Percentiles rank a stretch among this genome's conserved stretches.
These are phyloP conservation scores for Mustela nigripes DNA, from an alignment of 2,113 vertebrate species.

Conservation along the genomic window DNA sequence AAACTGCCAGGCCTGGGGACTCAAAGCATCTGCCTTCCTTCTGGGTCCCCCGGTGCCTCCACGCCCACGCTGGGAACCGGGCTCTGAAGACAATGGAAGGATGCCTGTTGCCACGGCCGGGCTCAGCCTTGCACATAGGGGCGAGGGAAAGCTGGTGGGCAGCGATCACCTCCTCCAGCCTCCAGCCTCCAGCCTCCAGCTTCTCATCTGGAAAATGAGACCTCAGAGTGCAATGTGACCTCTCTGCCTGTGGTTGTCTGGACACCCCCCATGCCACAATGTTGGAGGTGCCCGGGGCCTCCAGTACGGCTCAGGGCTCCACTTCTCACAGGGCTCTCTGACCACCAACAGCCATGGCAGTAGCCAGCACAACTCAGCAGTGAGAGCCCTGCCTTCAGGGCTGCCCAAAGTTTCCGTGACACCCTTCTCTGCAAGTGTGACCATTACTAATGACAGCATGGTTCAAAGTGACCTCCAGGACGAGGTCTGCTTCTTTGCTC, in stretches of 20 bases:
- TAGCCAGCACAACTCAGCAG: neutral
- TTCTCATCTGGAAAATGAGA: neutral
- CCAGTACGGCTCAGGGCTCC: fast-evolving
- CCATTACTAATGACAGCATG: neutral
- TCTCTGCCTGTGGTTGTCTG: neutral
- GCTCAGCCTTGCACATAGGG: neutral
- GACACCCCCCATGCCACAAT: neutral
- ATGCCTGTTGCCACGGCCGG: neutral
- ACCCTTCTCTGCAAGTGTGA: neutral
- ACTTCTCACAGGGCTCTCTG: neutral
- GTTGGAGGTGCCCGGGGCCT: neutral
- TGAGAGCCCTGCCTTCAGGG: neutral
- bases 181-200: neutral
- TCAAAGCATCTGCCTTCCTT: neutral
- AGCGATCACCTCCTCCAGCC: neutral
- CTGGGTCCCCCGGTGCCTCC: too few species aligned
- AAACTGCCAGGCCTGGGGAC: neutral
- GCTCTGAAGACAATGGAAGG: neutral
- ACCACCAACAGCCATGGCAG: neutral
- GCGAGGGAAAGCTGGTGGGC: neutral
- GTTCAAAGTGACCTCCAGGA: neutral
- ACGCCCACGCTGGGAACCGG: fast-evolving
- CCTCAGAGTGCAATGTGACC: neutral
- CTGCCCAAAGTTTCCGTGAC: neutral
- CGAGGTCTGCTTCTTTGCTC: neutral